These are phyloP conservation scores for Monochamus saltuarius DNA, from an alignment of 1,140 invertebrate genomes.

Conservation along the genomic window DNA sequence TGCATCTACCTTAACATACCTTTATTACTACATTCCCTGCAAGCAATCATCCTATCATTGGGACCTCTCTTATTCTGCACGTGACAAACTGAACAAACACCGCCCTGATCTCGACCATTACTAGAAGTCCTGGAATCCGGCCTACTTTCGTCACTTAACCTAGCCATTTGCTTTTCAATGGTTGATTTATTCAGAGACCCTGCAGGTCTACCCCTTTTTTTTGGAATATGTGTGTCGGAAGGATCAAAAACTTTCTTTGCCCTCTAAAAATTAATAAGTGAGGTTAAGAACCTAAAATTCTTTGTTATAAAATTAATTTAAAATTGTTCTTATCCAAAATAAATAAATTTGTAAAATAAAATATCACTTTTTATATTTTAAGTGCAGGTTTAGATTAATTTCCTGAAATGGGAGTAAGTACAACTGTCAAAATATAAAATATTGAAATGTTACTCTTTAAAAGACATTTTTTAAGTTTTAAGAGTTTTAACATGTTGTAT, in stretches of 20 bases:
- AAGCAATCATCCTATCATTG: constrained; percentile 70
- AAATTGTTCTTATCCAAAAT: background rate
- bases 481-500: no score
- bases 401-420: no score
- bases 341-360: background rate
- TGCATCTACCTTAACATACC: constrained; percentile 54
- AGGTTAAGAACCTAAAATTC: background rate
- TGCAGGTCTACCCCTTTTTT: constrained; percentile 64
- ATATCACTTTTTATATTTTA: background rate
- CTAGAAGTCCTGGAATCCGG: constrained; percentile 47
- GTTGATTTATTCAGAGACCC: constrained; percentile 61
- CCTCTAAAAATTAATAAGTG: constrained; percentile 33
- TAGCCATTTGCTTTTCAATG: constrained; percentile 53
- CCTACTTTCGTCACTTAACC: constrained; percentile 42
- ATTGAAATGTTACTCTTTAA: no score
- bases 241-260: constrained; percentile 78
- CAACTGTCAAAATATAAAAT: no score
- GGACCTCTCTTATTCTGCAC: constrained; percentile 59
- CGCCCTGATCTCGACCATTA: constrained; percentile 57
- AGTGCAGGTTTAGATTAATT: no score
- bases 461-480: no score
- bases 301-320: constrained; percentile 3
- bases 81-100: constrained; percentile 61
- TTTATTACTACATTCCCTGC: constrained; percentile 78
- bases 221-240: constrained; percentile 72